A percentile compares a stretch with the other conserved stretches of the same genome.
These are phyloP conservation scores for Brotogeris chrysoptera DNA, from an alignment of 2,797 vertebrate genomes.

Conservation along the genomic window DNA sequence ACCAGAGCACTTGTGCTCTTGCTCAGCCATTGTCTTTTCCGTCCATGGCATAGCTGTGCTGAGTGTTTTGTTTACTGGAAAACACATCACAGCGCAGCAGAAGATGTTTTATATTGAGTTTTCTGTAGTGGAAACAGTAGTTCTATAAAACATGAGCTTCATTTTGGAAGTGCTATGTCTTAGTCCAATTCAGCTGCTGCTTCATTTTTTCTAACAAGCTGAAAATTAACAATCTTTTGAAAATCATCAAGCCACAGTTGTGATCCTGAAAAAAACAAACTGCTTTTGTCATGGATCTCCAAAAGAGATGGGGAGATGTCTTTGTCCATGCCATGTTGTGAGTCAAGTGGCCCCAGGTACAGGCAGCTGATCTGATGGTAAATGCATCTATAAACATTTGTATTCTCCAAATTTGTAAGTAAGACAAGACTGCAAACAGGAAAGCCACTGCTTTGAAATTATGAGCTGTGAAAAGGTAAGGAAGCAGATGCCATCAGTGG, in stretches of 20 bases:
- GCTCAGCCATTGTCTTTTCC: neutral
- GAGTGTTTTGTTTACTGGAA: neutral
- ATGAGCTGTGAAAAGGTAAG: neutral
- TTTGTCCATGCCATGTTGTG: neutral
- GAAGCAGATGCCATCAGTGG: neutral
- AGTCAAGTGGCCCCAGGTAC: neutral
- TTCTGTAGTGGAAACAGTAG: neutral
- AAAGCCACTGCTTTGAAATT: neutral
- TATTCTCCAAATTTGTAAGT: neutral
- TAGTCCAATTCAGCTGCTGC: neutral
- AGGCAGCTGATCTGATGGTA: neutral
- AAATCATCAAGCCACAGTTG: neutral
- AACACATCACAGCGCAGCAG: neutral
- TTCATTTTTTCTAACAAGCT: neutral
- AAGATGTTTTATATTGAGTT: neutral
- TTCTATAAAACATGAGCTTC: neutral
- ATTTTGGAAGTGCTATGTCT: neutral
- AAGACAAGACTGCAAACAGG: neutral
- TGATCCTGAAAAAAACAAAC: neutral
- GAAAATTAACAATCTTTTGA: neutral
- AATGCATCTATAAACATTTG: neutral
- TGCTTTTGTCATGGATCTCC: neutral
- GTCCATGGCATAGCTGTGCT: neutral
- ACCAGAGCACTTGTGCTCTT: neutral
- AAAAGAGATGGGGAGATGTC: neutral